phyloP scores from a whole-genome alignment of 2,888 invertebrate genomes.

The Creontiades dilutus region DNA sequence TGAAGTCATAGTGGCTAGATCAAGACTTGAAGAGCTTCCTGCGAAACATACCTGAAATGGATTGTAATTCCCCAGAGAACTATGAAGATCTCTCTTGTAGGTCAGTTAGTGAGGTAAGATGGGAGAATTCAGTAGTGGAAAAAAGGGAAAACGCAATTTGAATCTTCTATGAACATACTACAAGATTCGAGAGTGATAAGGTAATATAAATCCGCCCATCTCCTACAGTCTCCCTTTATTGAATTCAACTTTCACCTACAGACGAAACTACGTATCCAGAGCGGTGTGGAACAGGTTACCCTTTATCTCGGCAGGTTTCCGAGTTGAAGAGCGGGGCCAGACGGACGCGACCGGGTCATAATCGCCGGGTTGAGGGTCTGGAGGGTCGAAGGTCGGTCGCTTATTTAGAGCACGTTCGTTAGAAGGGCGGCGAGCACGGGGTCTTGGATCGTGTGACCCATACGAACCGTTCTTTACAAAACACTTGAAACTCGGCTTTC shows the following conservation, averaged over 20 bases:
- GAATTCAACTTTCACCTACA: not conserved
- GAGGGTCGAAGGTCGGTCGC: conserved; percentile 14
- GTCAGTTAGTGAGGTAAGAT: too few species aligned
- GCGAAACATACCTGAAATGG: too few species aligned
- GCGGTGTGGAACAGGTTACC: conserved; percentile 23
- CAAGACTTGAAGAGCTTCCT: too few species aligned
- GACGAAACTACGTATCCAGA: conserved; percentile 12
- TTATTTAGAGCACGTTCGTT: conserved; percentile 42
- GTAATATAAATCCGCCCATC: too few species aligned
- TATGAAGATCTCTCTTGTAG: too few species aligned
- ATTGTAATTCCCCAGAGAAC: too few species aligned
- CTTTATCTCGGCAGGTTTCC: conserved; percentile 12
- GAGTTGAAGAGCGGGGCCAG: not conserved
- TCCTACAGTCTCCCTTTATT: not conserved
- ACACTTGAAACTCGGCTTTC: not conserved
- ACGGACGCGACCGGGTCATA: conserved; percentile 16
- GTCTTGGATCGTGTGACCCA: conserved; percentile 9
- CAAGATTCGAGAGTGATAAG: too few species aligned
- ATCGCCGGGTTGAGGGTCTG: not conserved
- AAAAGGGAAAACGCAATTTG: too few species aligned
- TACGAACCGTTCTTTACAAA: not conserved
- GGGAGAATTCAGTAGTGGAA: too few species aligned
- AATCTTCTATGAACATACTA: too few species aligned
- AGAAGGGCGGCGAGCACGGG: not conserved
- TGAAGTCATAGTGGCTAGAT: too few species aligned